phyloP scores from a whole-genome alignment of 2,888 invertebrate genomes.

The Byasa hedistus region DNA sequence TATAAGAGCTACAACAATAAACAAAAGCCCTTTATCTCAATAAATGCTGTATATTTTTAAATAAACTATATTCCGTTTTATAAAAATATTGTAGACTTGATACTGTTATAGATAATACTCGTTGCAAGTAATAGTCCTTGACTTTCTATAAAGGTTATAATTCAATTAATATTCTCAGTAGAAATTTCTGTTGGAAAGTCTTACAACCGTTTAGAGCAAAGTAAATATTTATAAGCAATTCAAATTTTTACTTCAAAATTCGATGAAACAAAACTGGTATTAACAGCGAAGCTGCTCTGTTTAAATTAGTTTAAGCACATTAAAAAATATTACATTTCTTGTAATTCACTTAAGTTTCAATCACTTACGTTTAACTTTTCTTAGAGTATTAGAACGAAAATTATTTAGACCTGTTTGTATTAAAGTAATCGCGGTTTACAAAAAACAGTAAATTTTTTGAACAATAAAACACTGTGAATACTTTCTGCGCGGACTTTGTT shows the following conservation, averaged over 20 bases:
- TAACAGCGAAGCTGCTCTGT: neutral
- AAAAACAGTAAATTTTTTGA: too few species aligned
- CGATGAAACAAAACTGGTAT: neutral
- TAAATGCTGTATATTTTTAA: too few species aligned
- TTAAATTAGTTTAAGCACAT: neutral
- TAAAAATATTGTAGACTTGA: neutral
- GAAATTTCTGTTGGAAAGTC: conserved; percentile 38
- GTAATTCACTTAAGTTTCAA: too few species aligned
- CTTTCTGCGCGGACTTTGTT: too few species aligned
- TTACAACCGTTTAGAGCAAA: conserved; percentile 37
- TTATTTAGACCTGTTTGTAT: too few species aligned
- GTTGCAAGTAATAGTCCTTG: neutral
- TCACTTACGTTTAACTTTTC: too few species aligned
- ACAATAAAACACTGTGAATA: too few species aligned
- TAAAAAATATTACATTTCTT: neutral
- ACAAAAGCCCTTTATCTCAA: too few species aligned
- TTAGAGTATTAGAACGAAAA: too few species aligned
- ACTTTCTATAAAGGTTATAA: conserved; percentile 29
- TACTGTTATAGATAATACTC: too few species aligned
- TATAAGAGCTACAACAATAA: too few species aligned
- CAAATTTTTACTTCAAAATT: conserved; percentile 31
- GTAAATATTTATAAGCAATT: conserved; percentile 40
- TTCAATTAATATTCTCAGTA: conserved; percentile 30
- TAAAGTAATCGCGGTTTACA: too few species aligned
- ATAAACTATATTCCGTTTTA: neutral